Evolutionary conservation across 2,888 invertebrate species (phyloP), one percentile per base, ranked within the genome.

Genomic region (Teleiodes luculella): DNA sequence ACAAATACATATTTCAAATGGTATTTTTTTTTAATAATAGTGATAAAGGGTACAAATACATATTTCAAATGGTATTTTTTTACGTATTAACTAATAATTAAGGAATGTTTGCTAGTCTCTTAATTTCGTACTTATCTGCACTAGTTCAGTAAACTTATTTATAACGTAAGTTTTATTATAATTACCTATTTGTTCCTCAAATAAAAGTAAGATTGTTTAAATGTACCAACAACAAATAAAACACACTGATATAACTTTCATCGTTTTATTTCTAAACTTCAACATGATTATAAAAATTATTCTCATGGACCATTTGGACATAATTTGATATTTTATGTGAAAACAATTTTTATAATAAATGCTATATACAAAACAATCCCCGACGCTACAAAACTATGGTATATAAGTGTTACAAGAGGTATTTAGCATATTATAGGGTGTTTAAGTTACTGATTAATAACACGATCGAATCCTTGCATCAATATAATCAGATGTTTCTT

Each of bases 301-400:
- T 53, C 49, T 35, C 48, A 49, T 53, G 6, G 10, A 51, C 20
- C 2, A 11, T 43, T 41, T 11, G 14, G 1, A 20, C 45, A 35
- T 16, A 43, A 54, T 33, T n/a, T 35, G 14, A 45, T 37, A 37
- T 31, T 28, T 41, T 13, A 16, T 30, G 43, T 55, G 56, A 53
- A 50, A 56, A 56, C 43, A 56, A 56, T 56, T 56, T 50, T 50
- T 56, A 56, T 50, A 56, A 56, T 46, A 53, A 53, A 53, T 53
- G 53, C 43, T 31, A 50, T 30, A 30, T 50, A 37, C 39, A 50
- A 50, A 50, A 50, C 39, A 50, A 39, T 18, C 37, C 37, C 37
- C 24, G 24, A 24, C 28, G 14, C n/a, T 37, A 49, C 35, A 36
- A 37, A 33, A 49, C 41, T 41, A n/a, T 43, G 49, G 41, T 54